Evolutionary conservation across 2,797 vertebrate genomes (phyloP).

Genomic region (Karalla daura): DNA sequence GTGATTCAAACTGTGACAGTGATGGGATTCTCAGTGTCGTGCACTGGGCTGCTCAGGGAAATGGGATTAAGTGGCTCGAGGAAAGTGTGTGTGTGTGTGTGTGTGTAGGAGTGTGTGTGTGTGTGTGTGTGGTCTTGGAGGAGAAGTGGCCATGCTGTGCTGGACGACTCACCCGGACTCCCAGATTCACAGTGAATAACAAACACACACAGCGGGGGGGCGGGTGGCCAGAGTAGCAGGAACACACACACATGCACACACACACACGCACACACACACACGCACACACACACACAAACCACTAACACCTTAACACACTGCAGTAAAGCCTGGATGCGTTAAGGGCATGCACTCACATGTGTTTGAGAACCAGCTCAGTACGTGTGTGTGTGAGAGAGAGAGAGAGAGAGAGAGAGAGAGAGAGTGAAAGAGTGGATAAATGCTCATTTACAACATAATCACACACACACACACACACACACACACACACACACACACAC

Average conservation of each 20-base stretch:
- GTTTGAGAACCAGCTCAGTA: neutral
- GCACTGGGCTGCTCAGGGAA: slow-evolving; percentile 70
- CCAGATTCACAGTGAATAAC: slow-evolving; percentile 43
- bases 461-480: too few relatives aligned
- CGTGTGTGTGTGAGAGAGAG: too few relatives aligned
- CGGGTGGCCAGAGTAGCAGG: neutral
- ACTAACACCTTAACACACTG: slow-evolving; percentile 4
- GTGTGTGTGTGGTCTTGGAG: slow-evolving; percentile 42
- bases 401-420: too few relatives aligned
- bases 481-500: too few relatives aligned
- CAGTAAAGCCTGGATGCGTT: neutral
- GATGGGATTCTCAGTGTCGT: slow-evolving; percentile 73
- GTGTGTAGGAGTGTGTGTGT: neutral
- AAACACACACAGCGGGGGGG: slow-evolving; percentile 42
- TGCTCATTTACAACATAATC: too few relatives aligned
- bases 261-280: slow-evolving; percentile 6
- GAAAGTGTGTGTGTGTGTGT: slow-evolving; percentile 21
- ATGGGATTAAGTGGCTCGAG: slow-evolving; percentile 68
- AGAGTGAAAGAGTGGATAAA: too few relatives aligned
- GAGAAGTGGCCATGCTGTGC: slow-evolving; percentile 30
- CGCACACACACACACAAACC: slow-evolving; percentile 13
- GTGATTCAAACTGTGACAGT: slow-evolving; percentile 76
- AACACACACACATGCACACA: slow-evolving; percentile 10
- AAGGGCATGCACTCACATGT: slow-evolving; percentile 26
- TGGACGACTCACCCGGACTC: slow-evolving; percentile 45